Conservation (phyloP, 2,888 invertebrate species). For the Clepsis dumicolana region DNA sequence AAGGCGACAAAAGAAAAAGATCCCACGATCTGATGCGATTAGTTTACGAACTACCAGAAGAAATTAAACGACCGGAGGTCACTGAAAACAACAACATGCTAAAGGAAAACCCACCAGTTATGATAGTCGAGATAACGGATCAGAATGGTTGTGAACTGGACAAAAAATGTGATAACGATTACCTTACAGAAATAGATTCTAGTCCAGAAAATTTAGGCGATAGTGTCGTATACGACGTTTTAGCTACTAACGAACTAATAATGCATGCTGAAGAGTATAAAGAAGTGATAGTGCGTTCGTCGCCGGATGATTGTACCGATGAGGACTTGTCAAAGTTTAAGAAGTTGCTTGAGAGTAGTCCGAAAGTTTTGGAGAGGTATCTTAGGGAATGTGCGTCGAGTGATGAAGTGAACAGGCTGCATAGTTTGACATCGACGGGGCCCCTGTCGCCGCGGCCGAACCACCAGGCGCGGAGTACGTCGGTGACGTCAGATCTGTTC, state of each 20-base stretch:
- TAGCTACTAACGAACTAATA: slow-evolving; percentile 70
- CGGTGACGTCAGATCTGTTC: slow-evolving; percentile 94
- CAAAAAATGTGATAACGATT: slow-evolving; percentile 69
- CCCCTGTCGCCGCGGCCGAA: slow-evolving; percentile 78
- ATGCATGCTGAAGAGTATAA: slow-evolving; percentile 72
- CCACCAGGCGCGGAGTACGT: slow-evolving; percentile 88
- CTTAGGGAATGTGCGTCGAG: slow-evolving; percentile 90
- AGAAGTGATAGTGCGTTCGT: slow-evolving; percentile 74
- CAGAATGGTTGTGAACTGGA: slow-evolving; percentile 81
- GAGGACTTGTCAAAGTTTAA: slow-evolving; percentile 76
- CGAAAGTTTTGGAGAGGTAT: slow-evolving; percentile 91
- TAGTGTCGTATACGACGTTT: slow-evolving; percentile 74
- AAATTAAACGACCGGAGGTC: slow-evolving; percentile 63
- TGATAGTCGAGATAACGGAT: slow-evolving; percentile 79
- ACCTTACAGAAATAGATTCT: slow-evolving; percentile 64
- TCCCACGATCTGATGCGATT: slow-evolving; percentile 79
- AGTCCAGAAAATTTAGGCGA: slow-evolving; percentile 75
- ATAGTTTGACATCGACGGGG: slow-evolving; percentile 85
- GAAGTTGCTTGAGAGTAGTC: slow-evolving; percentile 82
- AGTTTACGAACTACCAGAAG: slow-evolving; percentile 81
- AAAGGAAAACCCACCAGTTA: slow-evolving; percentile 80
- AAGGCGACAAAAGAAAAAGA: slow-evolving; percentile 61
- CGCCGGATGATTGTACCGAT: slow-evolving; percentile 75
- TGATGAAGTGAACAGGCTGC: slow-evolving; percentile 88
- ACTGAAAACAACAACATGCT: slow-evolving; percentile 78